phyloP scores from a whole-genome alignment of 1,140 invertebrate species.

The Glossosoma conforme region DNA sequence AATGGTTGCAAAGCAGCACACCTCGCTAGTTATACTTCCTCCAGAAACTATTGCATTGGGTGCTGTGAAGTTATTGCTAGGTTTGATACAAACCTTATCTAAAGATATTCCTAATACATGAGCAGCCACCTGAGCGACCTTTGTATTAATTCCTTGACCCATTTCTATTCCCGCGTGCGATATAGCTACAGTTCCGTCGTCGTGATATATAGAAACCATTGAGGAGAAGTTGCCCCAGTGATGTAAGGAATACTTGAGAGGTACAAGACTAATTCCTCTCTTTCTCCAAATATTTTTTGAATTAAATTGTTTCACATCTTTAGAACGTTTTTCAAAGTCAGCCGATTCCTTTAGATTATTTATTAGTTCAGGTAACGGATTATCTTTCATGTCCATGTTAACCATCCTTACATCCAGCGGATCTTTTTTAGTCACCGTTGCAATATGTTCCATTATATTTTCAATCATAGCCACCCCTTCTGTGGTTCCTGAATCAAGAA shows the following conservation, averaged over 20 bases:
- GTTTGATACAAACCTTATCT: constrained; percentile 63
- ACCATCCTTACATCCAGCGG: constrained; percentile 59
- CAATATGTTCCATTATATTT: constrained; percentile 78
- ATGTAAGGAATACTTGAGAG: constrained; percentile 61
- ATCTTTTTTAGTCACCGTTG: constrained; percentile 60
- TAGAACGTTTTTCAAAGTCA: constrained; percentile 55
- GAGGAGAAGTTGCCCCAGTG: constrained; percentile 58
- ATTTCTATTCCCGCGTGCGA: constrained; percentile 78
- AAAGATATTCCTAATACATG: constrained; percentile 65
- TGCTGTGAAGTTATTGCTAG: constrained; percentile 56
- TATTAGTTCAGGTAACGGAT: constrained; percentile 51
- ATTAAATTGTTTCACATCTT: constrained; percentile 59
- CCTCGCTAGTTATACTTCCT: constrained; percentile 54
- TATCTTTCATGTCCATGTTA: constrained; percentile 54
- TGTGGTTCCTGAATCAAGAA: constrained; percentile 51
- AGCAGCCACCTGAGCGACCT: constrained; percentile 72
- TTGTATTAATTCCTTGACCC: constrained; percentile 78
- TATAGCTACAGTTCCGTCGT: constrained; percentile 72
- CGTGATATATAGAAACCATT: constrained; percentile 65
- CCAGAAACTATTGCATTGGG: constrained; percentile 62
- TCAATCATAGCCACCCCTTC: constrained; percentile 67
- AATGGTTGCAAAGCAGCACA: constrained; percentile 55
- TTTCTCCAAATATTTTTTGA: constrained; percentile 72
- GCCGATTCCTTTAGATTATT: constrained; percentile 55
- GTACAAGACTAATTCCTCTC: constrained; percentile 60